phyloP scores from a whole-genome alignment of 2,113 vertebrate genomes.

The Neodon shergylaensis region DNA sequence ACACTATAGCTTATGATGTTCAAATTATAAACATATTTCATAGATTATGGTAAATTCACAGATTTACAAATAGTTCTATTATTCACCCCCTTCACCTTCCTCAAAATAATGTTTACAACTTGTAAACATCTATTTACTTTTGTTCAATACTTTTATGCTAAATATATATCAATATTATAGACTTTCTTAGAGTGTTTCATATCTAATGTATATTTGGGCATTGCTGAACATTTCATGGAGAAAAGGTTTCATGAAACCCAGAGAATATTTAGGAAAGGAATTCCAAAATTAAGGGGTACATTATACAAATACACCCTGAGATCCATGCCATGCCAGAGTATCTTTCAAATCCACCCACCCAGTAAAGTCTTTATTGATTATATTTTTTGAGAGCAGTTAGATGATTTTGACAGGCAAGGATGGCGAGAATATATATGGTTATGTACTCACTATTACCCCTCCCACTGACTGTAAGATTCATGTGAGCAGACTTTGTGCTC shows the following conservation, averaged over 20 bases:
- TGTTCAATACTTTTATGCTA: constrained; percentile 40
- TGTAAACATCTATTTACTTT: constrained; percentile 35
- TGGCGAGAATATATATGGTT: not conserved
- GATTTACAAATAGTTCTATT: not conserved
- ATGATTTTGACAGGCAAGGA: not conserved
- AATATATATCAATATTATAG: constrained; percentile 16
- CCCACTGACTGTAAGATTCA: not conserved
- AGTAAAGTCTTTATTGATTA: not conserved
- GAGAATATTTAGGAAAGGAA: constrained; percentile 19
- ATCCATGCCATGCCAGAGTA: not conserved
- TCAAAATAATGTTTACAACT: constrained; percentile 30
- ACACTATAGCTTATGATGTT: not conserved
- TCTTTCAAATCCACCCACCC: not conserved
- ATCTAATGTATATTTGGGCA: not conserved
- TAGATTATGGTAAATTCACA: not conserved
- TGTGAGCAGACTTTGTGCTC: not conserved
- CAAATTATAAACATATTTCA: not conserved
- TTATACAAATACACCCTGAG: not conserved
- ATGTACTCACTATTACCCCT: not conserved
- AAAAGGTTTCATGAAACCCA: constrained; percentile 1
- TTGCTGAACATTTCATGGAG: not conserved
- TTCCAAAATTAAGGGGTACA: constrained; percentile 11
- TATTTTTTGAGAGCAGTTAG: not conserved
- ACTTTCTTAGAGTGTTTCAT: constrained; percentile 37
- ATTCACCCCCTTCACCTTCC: not conserved